Conservation (phyloP, 2,888 invertebrate genomes). For the Girardia tigrina region DNA sequence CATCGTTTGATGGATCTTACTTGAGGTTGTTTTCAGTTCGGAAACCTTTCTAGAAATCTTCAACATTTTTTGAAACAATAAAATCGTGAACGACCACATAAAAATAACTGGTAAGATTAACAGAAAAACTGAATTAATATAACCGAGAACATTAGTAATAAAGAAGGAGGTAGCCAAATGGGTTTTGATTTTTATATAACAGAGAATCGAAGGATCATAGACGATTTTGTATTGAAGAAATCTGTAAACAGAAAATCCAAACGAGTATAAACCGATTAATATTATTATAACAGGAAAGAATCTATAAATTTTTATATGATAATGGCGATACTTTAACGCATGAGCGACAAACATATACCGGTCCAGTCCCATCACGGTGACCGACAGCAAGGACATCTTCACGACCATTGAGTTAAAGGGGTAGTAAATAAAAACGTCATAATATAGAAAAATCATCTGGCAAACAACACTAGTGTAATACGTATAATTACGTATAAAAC, state of each 20-base stretch:
- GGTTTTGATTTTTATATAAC: conserved; percentile 2
- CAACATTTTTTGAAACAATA: neutral
- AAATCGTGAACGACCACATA: conserved; percentile 4
- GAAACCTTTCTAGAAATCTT: neutral
- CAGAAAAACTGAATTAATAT: neutral
- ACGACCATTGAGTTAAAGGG: neutral
- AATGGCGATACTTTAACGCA: neutral
- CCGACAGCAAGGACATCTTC: neutral
- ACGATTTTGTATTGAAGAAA: conserved; percentile 9
- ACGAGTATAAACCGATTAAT: neutral
- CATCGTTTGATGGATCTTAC: neutral
- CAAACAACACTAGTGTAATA: neutral
- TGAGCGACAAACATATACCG: conserved; percentile 4
- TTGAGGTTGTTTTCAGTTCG: neutral
- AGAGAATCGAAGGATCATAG: neutral
- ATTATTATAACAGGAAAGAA: neutral
- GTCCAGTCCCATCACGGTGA: neutral
- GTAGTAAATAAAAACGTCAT: conserved; percentile 10
- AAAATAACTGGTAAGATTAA: conserved; percentile 13
- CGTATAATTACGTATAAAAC: conserved; percentile 1
- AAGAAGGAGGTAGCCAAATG: neutral
- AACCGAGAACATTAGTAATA: neutral
- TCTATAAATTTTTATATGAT: neutral
- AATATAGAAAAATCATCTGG: neutral
- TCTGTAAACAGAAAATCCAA: neutral